Conservation (phyloP, 1,140 invertebrate species). For the Ptiloglossa arizonensis region DNA sequence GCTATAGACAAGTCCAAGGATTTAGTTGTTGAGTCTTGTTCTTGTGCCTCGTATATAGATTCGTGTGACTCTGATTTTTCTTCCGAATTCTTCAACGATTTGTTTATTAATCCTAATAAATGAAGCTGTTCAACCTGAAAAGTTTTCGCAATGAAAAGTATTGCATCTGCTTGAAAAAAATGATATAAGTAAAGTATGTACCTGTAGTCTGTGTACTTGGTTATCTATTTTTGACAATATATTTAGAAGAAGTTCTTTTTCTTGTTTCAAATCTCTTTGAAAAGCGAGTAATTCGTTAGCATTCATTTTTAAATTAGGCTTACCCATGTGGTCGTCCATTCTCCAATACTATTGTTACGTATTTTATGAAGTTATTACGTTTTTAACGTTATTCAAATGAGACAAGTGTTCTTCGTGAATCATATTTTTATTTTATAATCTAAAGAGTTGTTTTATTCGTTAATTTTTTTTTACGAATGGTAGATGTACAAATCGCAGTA, state of each 20-base stretch:
- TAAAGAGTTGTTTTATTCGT: too few relatives aligned
- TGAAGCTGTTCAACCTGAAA: constrained; percentile 76
- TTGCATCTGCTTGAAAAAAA: constrained; percentile 4
- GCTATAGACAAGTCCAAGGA: constrained; percentile 50
- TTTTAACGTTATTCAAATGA: neutral
- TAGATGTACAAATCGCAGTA: neutral
- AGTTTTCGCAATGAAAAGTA: constrained; percentile 23
- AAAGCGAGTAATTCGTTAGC: constrained; percentile 43
- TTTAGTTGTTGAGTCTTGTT: neutral
- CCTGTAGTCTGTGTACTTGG: constrained; percentile 74
- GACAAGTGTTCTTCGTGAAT: neutral
- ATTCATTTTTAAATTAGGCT: neutral
- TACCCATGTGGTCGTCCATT: neutral
- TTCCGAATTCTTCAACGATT: constrained; percentile 6
- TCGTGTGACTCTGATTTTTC: neutral
- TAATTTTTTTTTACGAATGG: neutral
- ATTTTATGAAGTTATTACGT: neutral
- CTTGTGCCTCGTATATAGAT: neutral
- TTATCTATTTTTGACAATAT: constrained; percentile 70
- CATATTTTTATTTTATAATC: neutral
- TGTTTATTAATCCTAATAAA: constrained; percentile 49
- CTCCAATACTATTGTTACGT: neutral
- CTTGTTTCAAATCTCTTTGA: constrained; percentile 61
- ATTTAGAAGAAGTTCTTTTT: constrained; percentile 69
- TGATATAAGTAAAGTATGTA: constrained; percentile 30